Conservation (phyloP, 2,113 vertebrate genomes). For the Psilopogon haemacephalus region DNA sequence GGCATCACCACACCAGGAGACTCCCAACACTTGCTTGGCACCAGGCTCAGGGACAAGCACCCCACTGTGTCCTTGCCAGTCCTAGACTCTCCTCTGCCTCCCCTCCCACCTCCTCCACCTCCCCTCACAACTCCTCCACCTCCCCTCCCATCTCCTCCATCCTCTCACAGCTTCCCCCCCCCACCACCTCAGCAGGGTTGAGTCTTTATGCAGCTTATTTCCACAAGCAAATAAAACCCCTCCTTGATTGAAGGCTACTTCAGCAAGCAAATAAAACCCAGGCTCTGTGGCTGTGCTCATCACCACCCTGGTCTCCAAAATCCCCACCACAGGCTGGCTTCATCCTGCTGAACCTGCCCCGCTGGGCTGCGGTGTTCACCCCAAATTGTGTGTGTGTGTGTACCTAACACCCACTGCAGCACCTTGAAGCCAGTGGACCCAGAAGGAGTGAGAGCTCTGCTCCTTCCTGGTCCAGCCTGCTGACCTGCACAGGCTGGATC, state of each 20-base stretch:
- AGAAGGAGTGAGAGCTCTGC: fast-evolving
- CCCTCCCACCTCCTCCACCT: too few relatives aligned
- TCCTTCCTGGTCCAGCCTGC: not conserved
- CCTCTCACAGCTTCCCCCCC: not conserved
- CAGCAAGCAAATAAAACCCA: not conserved
- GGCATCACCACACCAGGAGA: not conserved
- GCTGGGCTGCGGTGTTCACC: not conserved
- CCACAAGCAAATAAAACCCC: not conserved
- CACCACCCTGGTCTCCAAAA: fast-evolving
- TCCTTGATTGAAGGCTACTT: not conserved
- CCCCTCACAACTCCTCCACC: not conserved
- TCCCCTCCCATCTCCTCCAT: too few relatives aligned
- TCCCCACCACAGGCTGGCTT: fast-evolving
- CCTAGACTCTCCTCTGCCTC: not conserved
- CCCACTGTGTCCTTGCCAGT: fast-evolving
- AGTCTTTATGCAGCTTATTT: not conserved
- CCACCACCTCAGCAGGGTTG: not conserved
- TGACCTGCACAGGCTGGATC: too few relatives aligned
- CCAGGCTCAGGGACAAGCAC: fast-evolving
- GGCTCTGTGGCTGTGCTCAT: fast-evolving
- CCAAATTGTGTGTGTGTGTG: fast-evolving
- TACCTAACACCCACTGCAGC: not conserved
- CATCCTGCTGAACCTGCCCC: fast-evolving
- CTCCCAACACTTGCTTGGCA: not conserved
- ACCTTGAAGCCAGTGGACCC: not conserved